Percentiles rank a stretch among this genome's conserved stretches.
Conservation (phyloP, 2,797 vertebrate genomes). For the Rhinogobio ventralis region DNA sequence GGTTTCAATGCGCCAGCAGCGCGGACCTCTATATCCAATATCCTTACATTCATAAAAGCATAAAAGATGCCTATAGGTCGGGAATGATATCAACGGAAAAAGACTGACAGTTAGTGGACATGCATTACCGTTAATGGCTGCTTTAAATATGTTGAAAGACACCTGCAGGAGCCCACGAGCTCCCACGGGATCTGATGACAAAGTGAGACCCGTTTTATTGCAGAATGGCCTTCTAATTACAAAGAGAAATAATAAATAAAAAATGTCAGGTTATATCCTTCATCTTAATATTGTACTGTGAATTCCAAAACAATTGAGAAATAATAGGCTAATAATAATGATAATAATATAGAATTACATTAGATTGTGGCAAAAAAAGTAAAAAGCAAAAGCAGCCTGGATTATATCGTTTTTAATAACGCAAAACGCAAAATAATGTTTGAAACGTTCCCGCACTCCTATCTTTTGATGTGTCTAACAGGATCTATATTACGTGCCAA, state of each 20-base stretch:
- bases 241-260: background rate
- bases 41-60: background rate
- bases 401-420: background rate
- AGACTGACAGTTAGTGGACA: background rate
- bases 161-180: constrained; percentile 2
- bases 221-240: background rate
- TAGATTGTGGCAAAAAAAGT: background rate
- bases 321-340: background rate
- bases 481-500: background rate
- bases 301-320: background rate
- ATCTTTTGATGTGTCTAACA: background rate
- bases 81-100: constrained; percentile 9
- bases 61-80: background rate
- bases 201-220: constrained; percentile 4
- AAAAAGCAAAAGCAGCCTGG: background rate
- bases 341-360: background rate
- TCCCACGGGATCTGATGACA: constrained; percentile 16
- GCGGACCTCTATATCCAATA: background rate
- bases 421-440: background rate
- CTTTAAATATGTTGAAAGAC: constrained; percentile 17
- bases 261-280: background rate
- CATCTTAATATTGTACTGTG: background rate
- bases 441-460: background rate
- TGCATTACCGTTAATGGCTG: background rate
- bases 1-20: background rate